Evolutionary conservation across 1,140 invertebrate species (phyloP), one percentile per base, ranked within the genome.

Genomic region (Anoplolepis gracilipes): DNA sequence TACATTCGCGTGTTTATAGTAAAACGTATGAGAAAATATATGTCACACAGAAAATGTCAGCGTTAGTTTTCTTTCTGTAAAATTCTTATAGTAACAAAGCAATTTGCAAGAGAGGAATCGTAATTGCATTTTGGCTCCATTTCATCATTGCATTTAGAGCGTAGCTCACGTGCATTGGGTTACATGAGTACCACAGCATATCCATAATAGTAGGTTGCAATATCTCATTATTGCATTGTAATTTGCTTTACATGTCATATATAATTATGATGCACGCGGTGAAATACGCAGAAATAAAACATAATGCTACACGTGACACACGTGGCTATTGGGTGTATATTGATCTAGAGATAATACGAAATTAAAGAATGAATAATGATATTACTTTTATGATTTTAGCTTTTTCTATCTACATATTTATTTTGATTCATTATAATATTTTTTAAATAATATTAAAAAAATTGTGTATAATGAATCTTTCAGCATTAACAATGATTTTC

Each of bases 201-300:
- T n/a, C 8, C 62, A 19, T 65, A 65, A 65, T 10, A 11, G 19
- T 49, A 39, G 30, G 6, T 28, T 8, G 30, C 46, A 53, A 55
- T 78, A 78, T 79, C 30, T 79, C 76, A 69, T 79, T 55, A 55
- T 55, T 67, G 46, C 6, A 55, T 55, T 79, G 22, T 39, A 67
- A 69, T 55, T 55, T 67, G 62, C 30, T 28, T 22, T 28, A 65
- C 13, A n/a, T 25, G 16, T 64, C 28, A 28, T 22, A 49, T 3
- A 53, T 55, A 67, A 79, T 67, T 67, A 55, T 13, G 16, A 55
- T 55, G 62, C 61, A 79, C 30, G 4, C 13, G 3, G 16, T 46
- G 33, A 1, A 42, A 10, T 8, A n/a, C 7, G 30, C 25, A 30
- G 42, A 55, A 67, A 69, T 33, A 55, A 69, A 30, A 64, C 39